Evolutionary conservation across 2,888 invertebrate species (phyloP).

Genomic region (Luffia ferchaultella): DNA sequence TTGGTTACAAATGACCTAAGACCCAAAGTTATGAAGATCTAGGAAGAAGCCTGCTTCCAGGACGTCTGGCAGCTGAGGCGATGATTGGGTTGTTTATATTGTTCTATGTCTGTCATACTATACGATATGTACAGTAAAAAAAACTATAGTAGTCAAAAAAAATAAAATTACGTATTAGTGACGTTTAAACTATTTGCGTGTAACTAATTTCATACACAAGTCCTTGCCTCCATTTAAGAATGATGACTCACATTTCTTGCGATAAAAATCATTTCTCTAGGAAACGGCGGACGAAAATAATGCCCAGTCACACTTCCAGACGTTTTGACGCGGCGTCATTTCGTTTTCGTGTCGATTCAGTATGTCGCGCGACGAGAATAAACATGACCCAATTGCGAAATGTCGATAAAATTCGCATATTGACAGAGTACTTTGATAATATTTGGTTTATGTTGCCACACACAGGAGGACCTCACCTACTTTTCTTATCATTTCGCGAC

Average conservation of each 20-base stretch:
- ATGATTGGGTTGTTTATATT: too few relatives aligned
- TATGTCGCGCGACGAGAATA: not conserved
- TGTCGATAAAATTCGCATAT: constrained; percentile 51
- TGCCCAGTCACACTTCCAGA: not conserved
- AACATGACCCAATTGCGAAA: constrained; percentile 31
- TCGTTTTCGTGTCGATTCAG: not conserved
- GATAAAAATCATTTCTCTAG: not conserved
- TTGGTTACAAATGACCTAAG: too few relatives aligned
- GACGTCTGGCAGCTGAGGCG: too few relatives aligned
- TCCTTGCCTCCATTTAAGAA: not conserved
- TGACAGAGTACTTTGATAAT: constrained; percentile 52
- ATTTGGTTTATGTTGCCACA: constrained; percentile 46
- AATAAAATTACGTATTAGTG: too few relatives aligned
- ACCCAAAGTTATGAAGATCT: too few relatives aligned
- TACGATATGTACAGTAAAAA: too few relatives aligned
- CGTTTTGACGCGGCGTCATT: not conserved
- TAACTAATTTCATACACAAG: not conserved
- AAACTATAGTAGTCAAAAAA: too few relatives aligned
- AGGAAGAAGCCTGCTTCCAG: too few relatives aligned
- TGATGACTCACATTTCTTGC: not conserved
- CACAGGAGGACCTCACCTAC: constrained; percentile 58
- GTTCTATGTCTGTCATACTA: too few relatives aligned
- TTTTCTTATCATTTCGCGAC: constrained; percentile 34
- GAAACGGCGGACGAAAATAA: not conserved
- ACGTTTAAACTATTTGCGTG: not conserved